Percentiles rank a stretch among this genome's conserved stretches.
Conservation (phyloP, 1,140 invertebrate species). For the Pseudobourletiella spinata region DNA sequence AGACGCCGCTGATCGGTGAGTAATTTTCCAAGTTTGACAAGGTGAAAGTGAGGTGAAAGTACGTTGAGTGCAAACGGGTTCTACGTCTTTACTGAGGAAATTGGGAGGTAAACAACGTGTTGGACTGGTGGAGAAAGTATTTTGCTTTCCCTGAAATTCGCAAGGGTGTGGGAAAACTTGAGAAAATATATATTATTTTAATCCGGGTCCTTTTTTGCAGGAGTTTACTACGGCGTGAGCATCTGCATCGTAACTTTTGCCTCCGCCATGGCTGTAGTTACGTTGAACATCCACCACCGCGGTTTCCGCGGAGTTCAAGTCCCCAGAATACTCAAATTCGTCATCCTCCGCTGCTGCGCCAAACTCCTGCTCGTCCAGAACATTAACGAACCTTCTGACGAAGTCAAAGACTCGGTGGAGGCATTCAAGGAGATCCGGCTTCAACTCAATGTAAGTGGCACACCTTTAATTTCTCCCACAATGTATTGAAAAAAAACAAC, state of each 20-base stretch:
- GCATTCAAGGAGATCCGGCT: conserved; percentile 20
- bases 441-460: conserved; percentile 27
- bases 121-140: too few relatives aligned
- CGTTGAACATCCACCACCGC: conserved; percentile 48
- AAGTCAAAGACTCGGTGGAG: conserved; percentile 7
- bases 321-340: conserved; percentile 20
- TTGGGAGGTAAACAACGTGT: too few relatives aligned
- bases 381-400: conserved; percentile 3
- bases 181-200: too few relatives aligned
- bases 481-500: too few relatives aligned
- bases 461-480: not conserved
- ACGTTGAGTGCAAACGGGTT: not conserved
- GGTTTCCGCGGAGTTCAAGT: conserved; percentile 30
- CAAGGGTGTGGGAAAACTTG: too few relatives aligned
- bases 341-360: conserved; percentile 22
- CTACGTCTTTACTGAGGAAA: too few relatives aligned
- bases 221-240: conserved; percentile 82
- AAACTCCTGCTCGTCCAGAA: conserved; percentile 24
- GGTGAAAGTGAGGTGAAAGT: not conserved
- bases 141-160: too few relatives aligned
- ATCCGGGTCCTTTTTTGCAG: too few relatives aligned
- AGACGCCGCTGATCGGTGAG: conserved; percentile 79
- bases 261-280: conserved; percentile 73
- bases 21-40: too few relatives aligned
- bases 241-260: conserved; percentile 84